Evolutionary conservation across 2,888 invertebrate genomes (phyloP), one percentile per base, ranked within the genome.

Genomic region (Drosophila conformis): DNA sequence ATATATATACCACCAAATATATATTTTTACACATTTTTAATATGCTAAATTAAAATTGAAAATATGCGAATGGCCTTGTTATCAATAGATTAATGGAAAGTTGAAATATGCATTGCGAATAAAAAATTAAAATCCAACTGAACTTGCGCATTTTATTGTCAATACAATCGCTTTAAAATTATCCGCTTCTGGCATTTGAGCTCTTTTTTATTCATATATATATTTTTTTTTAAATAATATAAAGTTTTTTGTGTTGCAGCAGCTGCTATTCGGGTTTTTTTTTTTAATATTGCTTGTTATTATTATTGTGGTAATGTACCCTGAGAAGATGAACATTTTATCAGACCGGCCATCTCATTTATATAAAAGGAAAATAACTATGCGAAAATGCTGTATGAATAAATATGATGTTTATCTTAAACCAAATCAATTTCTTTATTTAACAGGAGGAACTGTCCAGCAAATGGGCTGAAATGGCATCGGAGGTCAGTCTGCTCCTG

Each of bases 391-490:
- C n/a, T 27, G 5, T 33, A 25, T 25, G n/a, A 31, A 13, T 48
- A 13, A 18, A 59, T 33, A 40, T n/a, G 25, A 51, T 31, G 31
- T n/a, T 18, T 35, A 33, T 8, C 15, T 46, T 8, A 15, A 46
- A 8, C 15, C 25, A 4, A 25, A 25, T 35, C 2, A 11, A 6
- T 36, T 25, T n/a, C 2, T 15, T 33, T 5, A 33, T 21, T 63
- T 60, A 36, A 27, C 64, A 87, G 89, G 92, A 92, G 76, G 92
- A 93, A 77, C 83, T 94, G 52, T 94, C 95, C 33, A 94, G 94
- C 29, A 93, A 94, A 68, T 97, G 97, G 96, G 96, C 96, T 74
- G 95, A 95, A 80, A 91, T 95, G 46, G 94, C 95, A 13, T 93
- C 94, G n/a, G 95, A 95, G 90, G 85, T 96, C 52, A 94, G 95